Base-by-base conservation (phyloP, 2,888 invertebrate species). In the Pterostichus niger region DNA sequence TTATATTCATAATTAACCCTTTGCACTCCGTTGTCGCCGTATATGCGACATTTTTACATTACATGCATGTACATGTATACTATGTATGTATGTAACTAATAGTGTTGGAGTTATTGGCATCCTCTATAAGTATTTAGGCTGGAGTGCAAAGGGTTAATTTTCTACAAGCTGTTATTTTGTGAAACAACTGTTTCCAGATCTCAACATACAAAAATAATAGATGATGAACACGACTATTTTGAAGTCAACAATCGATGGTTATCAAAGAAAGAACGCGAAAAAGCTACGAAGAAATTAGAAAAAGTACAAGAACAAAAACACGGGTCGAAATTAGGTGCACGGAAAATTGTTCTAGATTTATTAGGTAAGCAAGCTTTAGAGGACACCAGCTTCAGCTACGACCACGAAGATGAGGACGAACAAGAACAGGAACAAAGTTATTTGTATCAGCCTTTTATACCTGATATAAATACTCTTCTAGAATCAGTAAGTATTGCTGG, bases 141-240 rank as follows among this genome's bases (percentile, higher is more conserved):
- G n/a, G n/a, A n/a, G n/a, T n/a, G n/a, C n/a, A n/a, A n/a, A n/a
- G n/a, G n/a, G n/a, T n/a, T n/a, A n/a, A n/a, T n/a, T n/a, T n/a
- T n/a, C n/a, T n/a, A n/a, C n/a, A n/a, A n/a, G n/a, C n/a, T n/a
- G n/a, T n/a, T n/a, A n/a, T n/a, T n/a, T n/a, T n/a, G n/a, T n/a
- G n/a, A n/a, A n/a, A n/a, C n/a, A n/a, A 31, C 59, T 59, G 9
- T 9, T 49, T 49, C 11, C 86, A 95, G 96, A 87, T 94, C 94
- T 86, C 92, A 93, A 52, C 93, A 96, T 82, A 95, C 94, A 2
- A 93, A 93, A 87, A 96, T 98, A 6, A 96, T 96, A 61, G 99
- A 99, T 89, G 99, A 99, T 88, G 97, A 99, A 88, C 94, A 95
- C 85, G 99, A 99, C 89, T 99, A 99, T 89, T 99, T 97, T 89